Conservation (phyloP, 2,888 invertebrate species). For the Eupithecia tripunctaria region DNA sequence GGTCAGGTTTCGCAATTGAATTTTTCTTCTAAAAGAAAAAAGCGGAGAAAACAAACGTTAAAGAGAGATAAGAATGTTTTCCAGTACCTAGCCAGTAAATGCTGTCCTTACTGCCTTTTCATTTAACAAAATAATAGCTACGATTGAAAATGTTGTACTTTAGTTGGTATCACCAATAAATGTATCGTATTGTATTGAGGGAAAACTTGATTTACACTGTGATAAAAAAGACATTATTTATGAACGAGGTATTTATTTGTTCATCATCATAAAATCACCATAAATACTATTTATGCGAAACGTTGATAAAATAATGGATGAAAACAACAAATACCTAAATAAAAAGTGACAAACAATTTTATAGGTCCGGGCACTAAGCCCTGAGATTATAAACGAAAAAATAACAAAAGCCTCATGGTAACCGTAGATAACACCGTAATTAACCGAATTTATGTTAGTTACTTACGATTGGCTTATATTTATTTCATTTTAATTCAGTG, state of each 20-base stretch:
- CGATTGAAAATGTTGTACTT: no score
- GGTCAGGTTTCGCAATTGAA: neutral
- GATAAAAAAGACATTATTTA: no score
- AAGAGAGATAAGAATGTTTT: neutral
- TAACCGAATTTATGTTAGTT: neutral
- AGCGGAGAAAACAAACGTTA: neutral
- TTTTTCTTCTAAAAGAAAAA: neutral
- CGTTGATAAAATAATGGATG: neutral
- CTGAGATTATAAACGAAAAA: neutral
- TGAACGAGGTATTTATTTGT: neutral
- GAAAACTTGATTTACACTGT: neutral
- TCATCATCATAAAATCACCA: no score
- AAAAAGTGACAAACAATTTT: neutral
- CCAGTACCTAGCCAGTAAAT: neutral
- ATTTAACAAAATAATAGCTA: no score
- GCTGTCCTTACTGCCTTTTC: neutral
- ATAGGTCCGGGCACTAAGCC: neutral
- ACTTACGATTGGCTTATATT: neutral
- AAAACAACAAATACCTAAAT: neutral
- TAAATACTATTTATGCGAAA: neutral
- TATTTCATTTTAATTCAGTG: neutral
- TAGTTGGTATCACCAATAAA: no score
- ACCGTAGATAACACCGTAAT: neutral
- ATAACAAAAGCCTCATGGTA: neutral
- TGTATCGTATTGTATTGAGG: no score